Evolutionary conservation across 2,113 vertebrate genomes (phyloP).

Genomic region (Labrus mixtus): DNA sequence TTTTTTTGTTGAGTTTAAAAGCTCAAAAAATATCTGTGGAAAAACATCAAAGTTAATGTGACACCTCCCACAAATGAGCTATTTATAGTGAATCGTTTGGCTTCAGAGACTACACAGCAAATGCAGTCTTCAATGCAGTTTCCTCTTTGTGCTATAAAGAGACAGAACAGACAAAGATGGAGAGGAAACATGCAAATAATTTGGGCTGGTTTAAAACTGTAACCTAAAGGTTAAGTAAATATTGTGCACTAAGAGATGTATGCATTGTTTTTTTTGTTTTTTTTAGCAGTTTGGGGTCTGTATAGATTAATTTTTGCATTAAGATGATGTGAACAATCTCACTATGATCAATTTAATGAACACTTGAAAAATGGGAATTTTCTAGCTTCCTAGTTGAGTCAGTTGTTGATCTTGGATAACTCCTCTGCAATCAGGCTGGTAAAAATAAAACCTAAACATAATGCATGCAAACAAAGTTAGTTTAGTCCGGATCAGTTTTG

Average conservation of each 20-base stretch:
- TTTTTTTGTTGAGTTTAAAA: not conserved
- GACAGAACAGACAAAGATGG: not conserved
- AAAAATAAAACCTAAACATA: too few relatives aligned
- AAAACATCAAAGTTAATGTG: conserved; percentile 31
- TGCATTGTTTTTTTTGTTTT: not conserved
- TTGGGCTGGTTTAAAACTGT: too few relatives aligned
- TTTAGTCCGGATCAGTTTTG: conserved; percentile 17
- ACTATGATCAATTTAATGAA: too few relatives aligned
- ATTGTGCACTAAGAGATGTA: not conserved
- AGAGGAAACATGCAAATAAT: not conserved
- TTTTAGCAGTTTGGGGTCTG: not conserved
- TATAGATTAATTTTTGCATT: not conserved
- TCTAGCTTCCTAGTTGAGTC: not conserved
- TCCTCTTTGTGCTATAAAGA: not conserved
- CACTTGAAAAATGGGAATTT: too few relatives aligned
- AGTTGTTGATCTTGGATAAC: conserved; percentile 13
- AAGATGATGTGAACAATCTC: too few relatives aligned
- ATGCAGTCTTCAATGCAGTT: not conserved
- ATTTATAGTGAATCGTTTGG: not conserved
- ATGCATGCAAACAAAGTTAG: not conserved
- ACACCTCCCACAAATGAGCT: conserved; percentile 6
- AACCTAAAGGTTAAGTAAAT: not conserved
- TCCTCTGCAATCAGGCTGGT: too few relatives aligned
- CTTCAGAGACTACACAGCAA: conserved; percentile 5
- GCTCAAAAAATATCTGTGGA: conserved; percentile 2